A percentile compares a stretch with the other conserved stretches of the same genome.
These are phyloP conservation scores for Catocala fraxini DNA, from an alignment of 2,888 invertebrate genomes.

Conservation along the genomic window DNA sequence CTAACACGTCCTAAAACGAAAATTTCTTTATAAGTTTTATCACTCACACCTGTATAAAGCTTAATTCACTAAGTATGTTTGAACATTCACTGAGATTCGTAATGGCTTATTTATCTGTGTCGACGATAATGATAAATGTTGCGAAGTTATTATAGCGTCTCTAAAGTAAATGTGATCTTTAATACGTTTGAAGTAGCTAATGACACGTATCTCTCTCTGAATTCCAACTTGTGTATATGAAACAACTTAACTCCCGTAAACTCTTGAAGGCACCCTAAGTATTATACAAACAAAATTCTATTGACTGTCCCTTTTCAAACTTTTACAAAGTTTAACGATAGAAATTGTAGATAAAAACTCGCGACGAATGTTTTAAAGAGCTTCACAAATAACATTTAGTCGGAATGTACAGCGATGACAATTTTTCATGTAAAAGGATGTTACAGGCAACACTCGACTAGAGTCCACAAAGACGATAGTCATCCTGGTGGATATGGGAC, in stretches of 20 bases:
- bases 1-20: no score
- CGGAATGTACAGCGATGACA: constrained; percentile 36
- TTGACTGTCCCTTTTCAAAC: constrained; percentile 59
- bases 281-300: constrained; percentile 60
- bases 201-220: constrained; percentile 39
- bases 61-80: no score
- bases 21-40: no score
- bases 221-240: constrained; percentile 48
- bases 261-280: constrained; percentile 55
- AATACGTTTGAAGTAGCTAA: constrained; percentile 48
- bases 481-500: constrained; percentile 19
- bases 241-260: constrained; percentile 52
- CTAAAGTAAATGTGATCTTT: constrained; percentile 38
- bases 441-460: constrained; percentile 31
- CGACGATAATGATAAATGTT: constrained; percentile 37
- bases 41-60: no score
- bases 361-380: constrained; percentile 53
- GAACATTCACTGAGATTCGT: background rate
- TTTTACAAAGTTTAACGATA: constrained; percentile 52
- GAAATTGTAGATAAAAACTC: constrained; percentile 52
- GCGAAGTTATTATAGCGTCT: constrained; percentile 38
- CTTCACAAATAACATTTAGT: constrained; percentile 55
- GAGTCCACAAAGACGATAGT: constrained; percentile 31
- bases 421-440: constrained; percentile 41
- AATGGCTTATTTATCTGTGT: constrained; percentile 25